Evolutionary conservation across 1,140 invertebrate genomes (phyloP).

Genomic region (Penaeus vannamei): DNA sequence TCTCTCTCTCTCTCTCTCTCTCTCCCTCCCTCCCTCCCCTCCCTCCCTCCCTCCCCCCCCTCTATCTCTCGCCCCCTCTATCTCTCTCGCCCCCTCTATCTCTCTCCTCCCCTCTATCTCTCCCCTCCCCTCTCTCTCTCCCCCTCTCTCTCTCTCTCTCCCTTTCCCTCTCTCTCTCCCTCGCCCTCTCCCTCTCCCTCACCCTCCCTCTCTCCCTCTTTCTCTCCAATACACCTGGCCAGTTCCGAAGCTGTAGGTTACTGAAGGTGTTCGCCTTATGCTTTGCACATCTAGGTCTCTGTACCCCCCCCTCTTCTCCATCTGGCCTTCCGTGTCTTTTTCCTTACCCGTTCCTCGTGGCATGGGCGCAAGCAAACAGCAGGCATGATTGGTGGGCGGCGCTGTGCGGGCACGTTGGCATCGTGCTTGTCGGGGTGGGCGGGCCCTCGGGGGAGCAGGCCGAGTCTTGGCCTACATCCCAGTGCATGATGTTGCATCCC

Average conservation of each 20-base stretch:
- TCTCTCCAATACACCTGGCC: not conserved
- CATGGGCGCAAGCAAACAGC: not conserved
- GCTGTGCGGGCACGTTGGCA: no score
- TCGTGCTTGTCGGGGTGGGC: no score
- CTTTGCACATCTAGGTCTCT: not conserved
- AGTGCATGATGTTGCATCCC: conserved; percentile 54
- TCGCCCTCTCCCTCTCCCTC: not conserved
- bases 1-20: not conserved
- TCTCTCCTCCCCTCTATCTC: not conserved
- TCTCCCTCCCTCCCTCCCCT: not conserved
- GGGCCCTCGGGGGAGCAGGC: not conserved
- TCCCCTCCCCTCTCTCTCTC: not conserved
- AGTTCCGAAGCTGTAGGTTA: no score
- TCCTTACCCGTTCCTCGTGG: conserved; percentile 19
- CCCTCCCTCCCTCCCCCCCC: not conserved
- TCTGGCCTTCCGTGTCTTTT: not conserved
- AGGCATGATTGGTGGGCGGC: no score
- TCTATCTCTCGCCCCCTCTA: not conserved
- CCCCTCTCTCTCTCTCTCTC: not conserved
- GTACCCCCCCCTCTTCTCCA: not conserved
- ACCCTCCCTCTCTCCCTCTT: not conserved
- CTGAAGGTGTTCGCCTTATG: no score
- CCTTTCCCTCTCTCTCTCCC: not conserved
- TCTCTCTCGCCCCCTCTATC: not conserved
- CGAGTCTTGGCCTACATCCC: conserved; percentile 22